Conservation (phyloP, 1,140 invertebrate species). For the Coenobita brevimanus region DNA sequence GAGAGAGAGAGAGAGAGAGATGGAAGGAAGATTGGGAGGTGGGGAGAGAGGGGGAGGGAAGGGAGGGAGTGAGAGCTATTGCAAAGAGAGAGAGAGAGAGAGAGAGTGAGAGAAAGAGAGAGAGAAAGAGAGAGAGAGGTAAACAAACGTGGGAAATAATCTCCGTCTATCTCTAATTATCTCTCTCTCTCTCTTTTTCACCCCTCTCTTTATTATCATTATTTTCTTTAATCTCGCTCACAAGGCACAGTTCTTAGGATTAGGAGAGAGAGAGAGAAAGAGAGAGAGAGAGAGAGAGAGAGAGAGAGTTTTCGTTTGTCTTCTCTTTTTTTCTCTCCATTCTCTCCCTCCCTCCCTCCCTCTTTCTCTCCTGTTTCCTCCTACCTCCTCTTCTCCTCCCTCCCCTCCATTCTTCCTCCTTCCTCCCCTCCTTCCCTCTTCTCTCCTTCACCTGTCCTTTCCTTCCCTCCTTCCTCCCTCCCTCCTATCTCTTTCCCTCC, state of each 20-base stretch:
- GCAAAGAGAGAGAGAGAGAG: neutral
- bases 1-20: neutral
- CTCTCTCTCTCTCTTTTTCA: constrained; percentile 47
- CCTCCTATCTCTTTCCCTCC: neutral
- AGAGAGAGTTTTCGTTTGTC: neutral
- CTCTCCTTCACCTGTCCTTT: neutral
- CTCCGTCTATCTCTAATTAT: neutral
- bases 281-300: neutral
- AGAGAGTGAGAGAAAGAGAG: neutral
- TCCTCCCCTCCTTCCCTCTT: neutral
- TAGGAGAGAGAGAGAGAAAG: neutral
- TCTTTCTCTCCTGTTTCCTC: constrained; percentile 10
- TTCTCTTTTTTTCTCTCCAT: neutral
- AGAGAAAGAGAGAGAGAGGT: neutral
- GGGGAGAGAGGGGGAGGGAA: neutral
- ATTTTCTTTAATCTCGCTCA: constrained; percentile 23
- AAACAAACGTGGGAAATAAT: no score
- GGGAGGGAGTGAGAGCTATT: constrained; percentile 14
- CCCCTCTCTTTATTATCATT: constrained; percentile 30
- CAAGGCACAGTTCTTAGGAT: neutral
- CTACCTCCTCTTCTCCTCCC: neutral
- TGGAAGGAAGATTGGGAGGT: neutral
- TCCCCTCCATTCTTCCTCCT: neutral
- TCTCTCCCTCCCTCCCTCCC: constrained; percentile 25
- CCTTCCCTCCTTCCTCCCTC: neutral